Evolutionary conservation across 2,888 invertebrate species (phyloP).

Genomic region (Agrotis puta): DNA sequence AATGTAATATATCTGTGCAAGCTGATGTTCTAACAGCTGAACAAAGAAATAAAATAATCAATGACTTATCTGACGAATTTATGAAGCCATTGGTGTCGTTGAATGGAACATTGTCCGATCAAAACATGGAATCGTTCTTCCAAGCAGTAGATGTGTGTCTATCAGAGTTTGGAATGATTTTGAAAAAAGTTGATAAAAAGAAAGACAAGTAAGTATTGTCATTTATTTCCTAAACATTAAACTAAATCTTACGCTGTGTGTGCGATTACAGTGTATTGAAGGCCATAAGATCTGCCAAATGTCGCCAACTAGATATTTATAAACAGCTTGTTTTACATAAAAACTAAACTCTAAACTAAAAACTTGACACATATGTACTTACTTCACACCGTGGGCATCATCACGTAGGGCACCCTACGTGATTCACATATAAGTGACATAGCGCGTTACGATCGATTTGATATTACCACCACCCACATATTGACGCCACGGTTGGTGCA

Average conservation of each 20-base stretch:
- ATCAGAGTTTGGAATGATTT: conserved; percentile 94
- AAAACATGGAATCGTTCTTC: conserved; percentile 95
- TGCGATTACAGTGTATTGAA: too few species aligned
- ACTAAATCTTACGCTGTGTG: not conserved
- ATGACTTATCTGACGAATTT: conserved; percentile 93
- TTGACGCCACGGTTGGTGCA: too few species aligned
- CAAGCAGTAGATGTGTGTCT: conserved; percentile 94
- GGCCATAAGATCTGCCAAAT: too few species aligned
- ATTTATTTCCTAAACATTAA: conserved; percentile 1
- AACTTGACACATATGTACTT: too few species aligned
- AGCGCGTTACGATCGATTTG: too few species aligned
- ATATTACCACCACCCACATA: too few species aligned
- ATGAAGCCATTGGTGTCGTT: conserved; percentile 92
- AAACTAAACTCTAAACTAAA: too few species aligned
- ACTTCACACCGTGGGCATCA: too few species aligned
- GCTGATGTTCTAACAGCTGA: conserved; percentile 92
- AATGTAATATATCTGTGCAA: conserved; percentile 92
- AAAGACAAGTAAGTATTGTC: conserved; percentile 91
- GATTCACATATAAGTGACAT: too few species aligned
- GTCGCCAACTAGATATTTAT: too few species aligned
- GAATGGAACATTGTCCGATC: conserved; percentile 93
- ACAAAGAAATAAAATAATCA: conserved; percentile 93
- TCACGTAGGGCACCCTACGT: too few species aligned
- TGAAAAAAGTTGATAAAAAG: conserved; percentile 97
- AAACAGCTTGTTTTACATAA: too few species aligned